Evolutionary conservation across 2,113 vertebrate species (phyloP), one percentile per base, ranked within the genome.

Genomic region (Sander lucioperca): DNA sequence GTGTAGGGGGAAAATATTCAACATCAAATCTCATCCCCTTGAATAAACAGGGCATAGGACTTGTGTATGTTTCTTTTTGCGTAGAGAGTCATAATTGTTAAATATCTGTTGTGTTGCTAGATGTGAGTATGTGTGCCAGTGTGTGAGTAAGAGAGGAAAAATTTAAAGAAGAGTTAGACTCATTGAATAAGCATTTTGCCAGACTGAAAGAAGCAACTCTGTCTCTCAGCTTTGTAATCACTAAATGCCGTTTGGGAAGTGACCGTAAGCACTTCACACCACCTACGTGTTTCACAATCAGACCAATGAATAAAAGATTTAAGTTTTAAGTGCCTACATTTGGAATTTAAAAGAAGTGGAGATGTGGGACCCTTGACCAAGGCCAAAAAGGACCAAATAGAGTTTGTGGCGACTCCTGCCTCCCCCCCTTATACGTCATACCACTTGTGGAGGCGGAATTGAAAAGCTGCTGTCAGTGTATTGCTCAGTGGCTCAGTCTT

Each of bases 251-350:
- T 85, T 89, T 82, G 84, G 86, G 76, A 88, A 87, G 80, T 86
- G 83, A 88, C 84, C 86, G 23, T 74, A 77, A 82, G 85, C 79
- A 72, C 88, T 91, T 79, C 71, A 87, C 58, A 87, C 84, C 87
- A 85, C 87, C 88, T 79, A 89, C 83, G 18, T 82, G 66, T 87
- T 87, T 70, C 85, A 83, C 85, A 90, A 92, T 91, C 87, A 87
- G 79, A 58, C 74, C 59, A 18, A 77, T 90, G 88, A 93, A 93
- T 91, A 90, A 92, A 93, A 91, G 74, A 93, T 92, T 85, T 54
- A 51, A 73, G 78, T 77, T 89, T 85, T 57, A 83, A 92, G 88
- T 84, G 83, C 69, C 73, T 7, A 8, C 64, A 72, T 91, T 91
- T 84, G 56, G 86, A 86, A 91, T 90, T 87, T 58, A 71, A 89